Conservation (phyloP, 2,888 invertebrate genomes). For the Kuschelorhynchus macadamiae region DNA sequence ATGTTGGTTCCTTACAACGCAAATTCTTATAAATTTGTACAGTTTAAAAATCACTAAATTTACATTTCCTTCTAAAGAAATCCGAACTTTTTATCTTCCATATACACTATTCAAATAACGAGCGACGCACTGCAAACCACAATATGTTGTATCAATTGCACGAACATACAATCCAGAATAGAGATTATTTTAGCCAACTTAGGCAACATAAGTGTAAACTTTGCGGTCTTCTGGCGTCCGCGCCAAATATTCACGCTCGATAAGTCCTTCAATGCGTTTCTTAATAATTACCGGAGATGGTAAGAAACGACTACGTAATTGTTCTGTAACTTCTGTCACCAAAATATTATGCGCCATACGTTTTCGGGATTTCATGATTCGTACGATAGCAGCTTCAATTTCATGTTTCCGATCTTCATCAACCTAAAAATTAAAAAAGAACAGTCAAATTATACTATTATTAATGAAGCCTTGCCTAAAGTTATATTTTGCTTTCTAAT, state of each 20-base stretch:
- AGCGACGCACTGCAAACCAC: conserved; percentile 33
- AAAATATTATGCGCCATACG: conserved; percentile 94
- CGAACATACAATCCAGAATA: conserved; percentile 27
- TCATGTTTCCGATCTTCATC: conserved; percentile 99
- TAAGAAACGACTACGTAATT: conserved; percentile 95
- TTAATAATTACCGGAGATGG: conserved; percentile 99
- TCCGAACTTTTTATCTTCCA: conserved; percentile 19
- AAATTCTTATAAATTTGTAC: conserved; percentile 42
- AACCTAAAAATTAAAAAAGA: conserved; percentile 49
- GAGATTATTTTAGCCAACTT: conserved; percentile 59
- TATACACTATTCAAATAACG: conserved; percentile 27
- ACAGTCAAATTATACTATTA: conserved; percentile 2
- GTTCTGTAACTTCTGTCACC: conserved; percentile 97
- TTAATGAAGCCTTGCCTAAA: too few species aligned
- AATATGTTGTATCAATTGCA: conserved; percentile 36
- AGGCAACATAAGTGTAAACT: conserved; percentile 97
- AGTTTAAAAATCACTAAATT: conserved; percentile 41
- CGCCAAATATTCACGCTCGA: conserved; percentile 98
- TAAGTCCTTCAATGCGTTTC: conserved; percentile 98
- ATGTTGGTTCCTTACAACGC: conserved; percentile 36
- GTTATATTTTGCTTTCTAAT: too few species aligned
- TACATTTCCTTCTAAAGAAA: conserved; percentile 33
- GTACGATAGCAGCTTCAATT: conserved; percentile 98
- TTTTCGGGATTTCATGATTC: conserved; percentile 99
- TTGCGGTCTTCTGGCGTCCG: conserved; percentile 97